Conservation (phyloP, 2,888 invertebrate species). For the Eretmocerus hayati region DNA sequence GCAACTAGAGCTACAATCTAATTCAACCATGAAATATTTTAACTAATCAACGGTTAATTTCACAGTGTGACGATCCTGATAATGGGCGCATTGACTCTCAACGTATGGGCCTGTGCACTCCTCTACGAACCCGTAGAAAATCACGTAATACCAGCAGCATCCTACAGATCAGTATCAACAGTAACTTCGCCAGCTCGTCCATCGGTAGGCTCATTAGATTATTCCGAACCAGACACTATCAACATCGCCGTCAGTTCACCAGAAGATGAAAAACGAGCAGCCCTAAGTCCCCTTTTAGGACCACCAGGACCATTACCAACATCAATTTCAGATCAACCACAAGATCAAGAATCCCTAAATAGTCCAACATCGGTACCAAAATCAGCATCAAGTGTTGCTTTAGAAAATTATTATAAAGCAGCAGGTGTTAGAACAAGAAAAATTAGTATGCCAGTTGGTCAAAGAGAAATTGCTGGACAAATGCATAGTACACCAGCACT, state of each 20-base stretch:
- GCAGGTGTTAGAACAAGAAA: slow-evolving; percentile 51
- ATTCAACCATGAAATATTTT: too few relatives aligned
- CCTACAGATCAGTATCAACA: slow-evolving; percentile 2
- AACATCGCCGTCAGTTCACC: slow-evolving; percentile 32
- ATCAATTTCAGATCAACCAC: slow-evolving; percentile 21
- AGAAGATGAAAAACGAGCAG: slow-evolving; percentile 33
- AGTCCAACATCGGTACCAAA: slow-evolving; percentile 37
- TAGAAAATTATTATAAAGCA: slow-evolving; percentile 51
- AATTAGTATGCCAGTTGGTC: slow-evolving; percentile 56
- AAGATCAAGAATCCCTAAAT: too few relatives aligned
- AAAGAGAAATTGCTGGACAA: slow-evolving; percentile 50
- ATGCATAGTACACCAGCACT: slow-evolving; percentile 59
- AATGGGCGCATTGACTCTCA: slow-evolving; percentile 73
- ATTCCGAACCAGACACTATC: slow-evolving; percentile 30
- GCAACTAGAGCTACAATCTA: too few relatives aligned
- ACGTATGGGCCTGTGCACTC: slow-evolving; percentile 77
- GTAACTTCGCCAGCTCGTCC: slow-evolving; percentile 11
- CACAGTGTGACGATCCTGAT: slow-evolving; percentile 71
- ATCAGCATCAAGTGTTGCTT: slow-evolving; percentile 66
- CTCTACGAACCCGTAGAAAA: slow-evolving; percentile 78
- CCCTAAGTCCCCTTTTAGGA: not conserved
- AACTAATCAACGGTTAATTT: slow-evolving; percentile 1
- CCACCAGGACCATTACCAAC: not conserved
- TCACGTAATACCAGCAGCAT: slow-evolving; percentile 56
- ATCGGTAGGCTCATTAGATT: too few relatives aligned